phyloP scores from a whole-genome alignment of 2,888 invertebrate genomes.

The Ennomos fuscantarius region DNA sequence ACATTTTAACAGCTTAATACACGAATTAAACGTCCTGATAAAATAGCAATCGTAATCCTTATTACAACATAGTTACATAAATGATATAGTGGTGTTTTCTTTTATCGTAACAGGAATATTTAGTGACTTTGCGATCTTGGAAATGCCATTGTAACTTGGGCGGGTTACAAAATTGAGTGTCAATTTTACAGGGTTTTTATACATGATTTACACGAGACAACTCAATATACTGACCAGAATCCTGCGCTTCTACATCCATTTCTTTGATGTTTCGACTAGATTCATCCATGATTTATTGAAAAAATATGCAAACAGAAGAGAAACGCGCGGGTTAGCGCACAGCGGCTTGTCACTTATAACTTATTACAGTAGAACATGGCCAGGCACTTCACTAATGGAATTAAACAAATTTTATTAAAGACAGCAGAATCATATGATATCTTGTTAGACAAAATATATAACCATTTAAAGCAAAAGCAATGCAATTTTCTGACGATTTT shows the following conservation, averaged over 20 bases:
- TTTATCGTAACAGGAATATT: background rate
- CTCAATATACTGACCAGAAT: conserved; percentile 54
- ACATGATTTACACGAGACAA: conserved; percentile 37
- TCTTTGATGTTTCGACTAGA: conserved; percentile 48
- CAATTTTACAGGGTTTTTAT: conserved; percentile 41
- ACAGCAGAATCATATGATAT: background rate
- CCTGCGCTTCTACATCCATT: conserved; percentile 51
- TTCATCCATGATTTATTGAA: conserved; percentile 61
- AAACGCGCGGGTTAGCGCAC: conserved; percentile 69
- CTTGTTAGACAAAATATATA: conserved; percentile 1
- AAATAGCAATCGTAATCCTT: too few relatives aligned
- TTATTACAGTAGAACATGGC: conserved; percentile 57
- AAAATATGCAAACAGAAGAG: conserved; percentile 47
- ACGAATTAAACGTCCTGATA: too few relatives aligned
- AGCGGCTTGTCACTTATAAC: conserved; percentile 71
- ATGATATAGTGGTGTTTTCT: too few relatives aligned
- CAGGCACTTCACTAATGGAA: conserved; percentile 32
- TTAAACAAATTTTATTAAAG: conserved; percentile 9
- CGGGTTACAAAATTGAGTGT: conserved; percentile 54
- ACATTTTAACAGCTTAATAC: too few relatives aligned
- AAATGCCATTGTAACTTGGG: conserved; percentile 44
- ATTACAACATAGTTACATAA: too few relatives aligned
- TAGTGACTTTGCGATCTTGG: background rate
- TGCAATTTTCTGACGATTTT: conserved; percentile 38
- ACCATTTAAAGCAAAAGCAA: conserved; percentile 13